Base-by-base conservation (phyloP, 2,113 vertebrate genomes). In the Dromiciops gliroides region DNA sequence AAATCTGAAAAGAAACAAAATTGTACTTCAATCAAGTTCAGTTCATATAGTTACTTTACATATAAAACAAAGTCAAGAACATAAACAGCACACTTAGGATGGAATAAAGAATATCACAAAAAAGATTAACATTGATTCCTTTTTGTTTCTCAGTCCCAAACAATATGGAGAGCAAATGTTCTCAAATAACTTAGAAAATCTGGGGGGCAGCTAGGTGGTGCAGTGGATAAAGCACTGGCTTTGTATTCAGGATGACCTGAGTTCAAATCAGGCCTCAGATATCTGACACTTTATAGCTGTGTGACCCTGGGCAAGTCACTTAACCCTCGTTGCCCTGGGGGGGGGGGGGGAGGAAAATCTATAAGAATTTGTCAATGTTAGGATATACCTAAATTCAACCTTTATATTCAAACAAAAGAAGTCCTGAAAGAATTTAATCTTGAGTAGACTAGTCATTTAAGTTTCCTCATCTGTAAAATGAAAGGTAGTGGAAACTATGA, bases 1-100 rank as follows among this genome's bases (percentile, higher is more conserved):
- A 99, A 97, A 99, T 99, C 99, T 99, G 98, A 88, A 98, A 98
- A 90, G 96, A 98, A 98, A 97, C 96, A 97, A 50, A 97, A 95
- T 94, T 92, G 97, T 95, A 97, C 92, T 92, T 97, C 95, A 97
- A 93, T 95, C 93, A 97, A 96, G 96, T 96, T 98, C 97, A 98
- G 24, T 95, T 93, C 24, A 50, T 12, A 51, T 90, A 94, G 90
- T 75, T 92, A 90, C 92, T 96, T 96, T 89, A 91, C 93, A 19
- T 92, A 91, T 91, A 93, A 91, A 56, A 94, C 92, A 93, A 96
- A 91, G n/a, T 88, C 22, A 91, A 96, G 93, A 52, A 94, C 5
- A 88, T 95, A 97, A 91, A 4, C 25, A 90, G 91, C 37, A 92
- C 11, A 5, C 10, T 93, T 95, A 16, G 90, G 67, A 23, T 92